These are phyloP conservation scores for Nyctereutes procyonoides DNA, from an alignment of 2,113 vertebrate genomes.

Conservation along the genomic window DNA sequence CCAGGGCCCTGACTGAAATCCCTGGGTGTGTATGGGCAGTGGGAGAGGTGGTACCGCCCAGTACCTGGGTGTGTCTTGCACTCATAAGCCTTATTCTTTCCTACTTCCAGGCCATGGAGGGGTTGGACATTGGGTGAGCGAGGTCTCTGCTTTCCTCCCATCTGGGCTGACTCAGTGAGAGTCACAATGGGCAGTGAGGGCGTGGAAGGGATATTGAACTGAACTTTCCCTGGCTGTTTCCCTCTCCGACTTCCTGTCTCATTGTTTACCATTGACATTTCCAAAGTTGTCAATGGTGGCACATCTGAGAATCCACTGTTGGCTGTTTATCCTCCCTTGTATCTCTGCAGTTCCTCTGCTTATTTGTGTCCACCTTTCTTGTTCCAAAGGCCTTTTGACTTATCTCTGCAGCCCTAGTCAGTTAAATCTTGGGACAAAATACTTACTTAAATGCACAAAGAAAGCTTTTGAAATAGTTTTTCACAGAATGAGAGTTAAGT, in stretches of 20 bases:
- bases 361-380: not conserved
- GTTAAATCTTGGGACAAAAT: not conserved
- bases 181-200: conserved; percentile 23
- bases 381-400: not conserved
- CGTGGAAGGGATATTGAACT: not conserved
- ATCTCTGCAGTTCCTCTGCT: not conserved
- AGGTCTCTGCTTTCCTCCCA: conserved; percentile 49
- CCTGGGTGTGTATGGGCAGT: not conserved
- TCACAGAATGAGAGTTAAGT: not conserved
- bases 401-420: not conserved
- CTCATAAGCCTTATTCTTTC: not conserved
- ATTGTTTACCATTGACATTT: conserved; percentile 54
- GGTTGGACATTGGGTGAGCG: not conserved
- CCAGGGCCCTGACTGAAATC: not conserved
- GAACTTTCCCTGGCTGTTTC: conserved; percentile 50
- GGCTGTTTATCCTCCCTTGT: not conserved
- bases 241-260: conserved; percentile 72
- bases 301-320: not conserved
- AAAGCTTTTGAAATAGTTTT: not conserved
- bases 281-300: not conserved
- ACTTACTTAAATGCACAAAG: not conserved
- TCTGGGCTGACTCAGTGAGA: conserved; percentile 66
- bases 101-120: not conserved
- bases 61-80: not conserved
- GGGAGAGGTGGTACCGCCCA: fast-evolving